Evolutionary conservation across 2,113 vertebrate species (phyloP).

Genomic region (Motacilla tschutschensis): DNA sequence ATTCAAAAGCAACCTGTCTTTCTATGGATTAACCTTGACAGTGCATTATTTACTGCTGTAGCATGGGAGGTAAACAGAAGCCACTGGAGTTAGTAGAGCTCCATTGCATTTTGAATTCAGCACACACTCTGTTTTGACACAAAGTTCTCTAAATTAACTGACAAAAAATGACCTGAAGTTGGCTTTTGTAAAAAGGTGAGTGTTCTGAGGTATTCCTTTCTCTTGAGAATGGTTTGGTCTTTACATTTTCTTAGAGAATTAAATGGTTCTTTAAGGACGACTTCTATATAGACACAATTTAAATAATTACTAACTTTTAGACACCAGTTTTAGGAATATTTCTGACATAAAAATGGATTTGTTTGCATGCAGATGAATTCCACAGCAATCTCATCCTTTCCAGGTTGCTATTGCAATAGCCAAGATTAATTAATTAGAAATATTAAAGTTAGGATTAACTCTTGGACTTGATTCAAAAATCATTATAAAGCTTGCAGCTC

Average conservation of each 20-base stretch:
- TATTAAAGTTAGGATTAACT: constrained; percentile 73
- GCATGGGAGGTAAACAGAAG: neutral
- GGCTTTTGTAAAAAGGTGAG: neutral
- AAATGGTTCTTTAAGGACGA: constrained; percentile 25
- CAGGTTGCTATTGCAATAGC: constrained; percentile 51
- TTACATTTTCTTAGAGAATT: constrained; percentile 28
- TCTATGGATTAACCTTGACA: neutral
- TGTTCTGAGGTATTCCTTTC: neutral
- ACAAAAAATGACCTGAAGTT: constrained; percentile 6
- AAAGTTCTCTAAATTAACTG: neutral
- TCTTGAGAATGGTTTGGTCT: neutral
- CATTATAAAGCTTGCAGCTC: constrained; percentile 46
- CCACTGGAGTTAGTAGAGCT: neutral
- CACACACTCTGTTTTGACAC: neutral
- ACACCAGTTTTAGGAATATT: constrained; percentile 45
- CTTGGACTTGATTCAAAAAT: constrained; percentile 66
- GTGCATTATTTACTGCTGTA: neutral
- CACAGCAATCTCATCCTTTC: constrained; percentile 55
- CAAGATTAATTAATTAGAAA: constrained; percentile 78
- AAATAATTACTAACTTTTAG: constrained; percentile 56
- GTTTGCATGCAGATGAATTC: constrained; percentile 62
- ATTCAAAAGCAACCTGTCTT: neutral
- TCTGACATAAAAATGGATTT: constrained; percentile 61
- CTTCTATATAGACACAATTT: constrained; percentile 57
- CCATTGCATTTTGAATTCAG: neutral